Base-by-base conservation (phyloP, 2,888 invertebrate genomes). In the Apotomis betuletana region DNA sequence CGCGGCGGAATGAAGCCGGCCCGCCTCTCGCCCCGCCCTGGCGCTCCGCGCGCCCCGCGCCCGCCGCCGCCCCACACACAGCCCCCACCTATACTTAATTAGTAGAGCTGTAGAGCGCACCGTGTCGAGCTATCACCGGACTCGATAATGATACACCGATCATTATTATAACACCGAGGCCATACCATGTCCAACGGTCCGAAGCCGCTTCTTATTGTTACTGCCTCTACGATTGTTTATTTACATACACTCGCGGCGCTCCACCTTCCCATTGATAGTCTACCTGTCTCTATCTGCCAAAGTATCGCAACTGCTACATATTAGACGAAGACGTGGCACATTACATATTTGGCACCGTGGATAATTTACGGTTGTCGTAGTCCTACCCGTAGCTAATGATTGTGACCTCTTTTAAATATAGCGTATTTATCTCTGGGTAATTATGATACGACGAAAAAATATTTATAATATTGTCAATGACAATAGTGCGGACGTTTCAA, bases 1-100 rank as follows among this genome's bases (percentile, higher is more conserved):
- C 93, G 92, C 91, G 90, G 93, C 90, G 90, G 90, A 90, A 88
- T 91, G 92, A 88, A 76, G 82, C 82, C 49, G 86, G 84, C 84
- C 87, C 88, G 86, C 88, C 87, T 84, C 85, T 77, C 79, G 82
- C 80, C 81, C 80, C 81, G 80, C 80, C 80, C 80, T 76, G 62
- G 55, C 65, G 49, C 65, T 55, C 63, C 64, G 64, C 64, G 62
- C 81, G 80, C 80, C 80, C 80, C 75, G 78, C 78, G 67, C 80
- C 80, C 75, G 79, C 76, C 76, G 75, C 75, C 78, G 77, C 75
- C 74, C 76, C 75, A 73, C 77, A 73, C 74, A 74, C 78, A 64
- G 62, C 71, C 83, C 85, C 85, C 87, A 85, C 87, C 89, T 89
- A 86, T 88, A 88, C 90, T 90, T 90, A 88, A 91, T 91, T 91